Evolutionary conservation across 2,113 vertebrate genomes (phyloP).

Genomic region (Pithys albifrons): DNA sequence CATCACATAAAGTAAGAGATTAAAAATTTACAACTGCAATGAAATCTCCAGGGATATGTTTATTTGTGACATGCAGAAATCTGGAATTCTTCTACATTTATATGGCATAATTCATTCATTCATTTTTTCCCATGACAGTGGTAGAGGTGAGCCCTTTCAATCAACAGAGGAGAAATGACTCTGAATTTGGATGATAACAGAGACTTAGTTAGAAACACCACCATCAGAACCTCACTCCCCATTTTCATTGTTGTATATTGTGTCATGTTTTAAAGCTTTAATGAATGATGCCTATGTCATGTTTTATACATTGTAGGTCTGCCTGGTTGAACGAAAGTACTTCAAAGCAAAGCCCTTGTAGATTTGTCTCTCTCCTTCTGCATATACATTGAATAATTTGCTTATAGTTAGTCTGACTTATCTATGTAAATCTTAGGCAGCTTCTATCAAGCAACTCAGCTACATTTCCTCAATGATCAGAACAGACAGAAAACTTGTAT

Average conservation of each 20-base stretch:
- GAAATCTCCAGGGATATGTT: background rate
- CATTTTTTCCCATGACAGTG: background rate
- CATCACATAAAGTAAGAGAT: background rate
- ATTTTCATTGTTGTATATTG: background rate
- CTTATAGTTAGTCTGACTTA: background rate
- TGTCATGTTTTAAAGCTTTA: background rate
- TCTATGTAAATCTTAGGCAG: background rate
- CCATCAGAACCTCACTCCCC: accelerated
- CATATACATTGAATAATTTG: background rate
- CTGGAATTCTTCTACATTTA: background rate
- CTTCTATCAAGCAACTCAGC: background rate
- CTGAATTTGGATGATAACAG: background rate
- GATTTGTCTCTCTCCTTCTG: background rate
- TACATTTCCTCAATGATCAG: background rate
- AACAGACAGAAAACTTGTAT: background rate
- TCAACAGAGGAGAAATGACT: background rate
- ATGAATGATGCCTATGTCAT: background rate
- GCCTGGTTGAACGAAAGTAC: background rate
- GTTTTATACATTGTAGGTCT: background rate
- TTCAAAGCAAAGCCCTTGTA: background rate
- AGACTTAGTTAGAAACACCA: background rate
- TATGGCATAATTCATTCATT: background rate
- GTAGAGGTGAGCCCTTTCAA: background rate
- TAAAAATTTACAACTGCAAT: background rate
- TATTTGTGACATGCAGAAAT: background rate